Evolutionary conservation across 2,797 vertebrate species (phyloP).

Genomic region (Sparus aurata): DNA sequence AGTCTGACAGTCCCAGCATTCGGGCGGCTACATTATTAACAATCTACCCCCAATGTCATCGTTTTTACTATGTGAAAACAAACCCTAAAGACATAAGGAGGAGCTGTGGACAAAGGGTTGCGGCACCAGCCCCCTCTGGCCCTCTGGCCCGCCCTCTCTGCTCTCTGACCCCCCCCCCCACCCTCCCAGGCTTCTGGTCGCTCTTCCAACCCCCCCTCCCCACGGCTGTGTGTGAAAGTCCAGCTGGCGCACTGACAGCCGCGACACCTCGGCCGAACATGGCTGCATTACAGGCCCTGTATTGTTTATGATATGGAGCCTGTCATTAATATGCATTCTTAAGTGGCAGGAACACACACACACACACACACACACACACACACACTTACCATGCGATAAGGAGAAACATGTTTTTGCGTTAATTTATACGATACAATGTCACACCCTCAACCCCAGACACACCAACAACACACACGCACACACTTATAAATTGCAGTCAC

Average conservation of each 20-base stretch:
- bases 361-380: slow-evolving; percentile 47
- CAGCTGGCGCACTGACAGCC: slow-evolving; percentile 79
- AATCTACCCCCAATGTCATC: slow-evolving; percentile 51
- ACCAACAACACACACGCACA: slow-evolving; percentile 76
- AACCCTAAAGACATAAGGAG: slow-evolving; percentile 72
- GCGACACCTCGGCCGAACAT: slow-evolving; percentile 66
- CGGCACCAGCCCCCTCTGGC: slow-evolving; percentile 70
- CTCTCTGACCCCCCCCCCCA: slow-evolving; percentile 66
- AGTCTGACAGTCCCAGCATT: slow-evolving; percentile 55
- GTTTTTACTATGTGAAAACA: slow-evolving; percentile 74
- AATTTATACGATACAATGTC: slow-evolving; percentile 78
- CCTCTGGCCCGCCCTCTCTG: slow-evolving; percentile 44
- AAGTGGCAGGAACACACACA: slow-evolving; percentile 60
- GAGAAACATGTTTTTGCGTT: slow-evolving; percentile 78
- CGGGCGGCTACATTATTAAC: slow-evolving; percentile 60
- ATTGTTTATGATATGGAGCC: slow-evolving; percentile 80
- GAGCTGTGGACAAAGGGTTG: slow-evolving; percentile 78
- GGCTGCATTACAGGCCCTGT: slow-evolving; percentile 65
- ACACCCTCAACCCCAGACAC: slow-evolving; percentile 67
- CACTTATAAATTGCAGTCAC: slow-evolving; percentile 90
- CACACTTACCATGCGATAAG: slow-evolving; percentile 55
- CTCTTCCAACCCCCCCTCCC: slow-evolving; percentile 67
- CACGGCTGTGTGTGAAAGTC: slow-evolving; percentile 82
- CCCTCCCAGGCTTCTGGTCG: slow-evolving; percentile 62
- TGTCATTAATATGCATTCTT: slow-evolving; percentile 77